These are phyloP conservation scores for Epinotia brunnichana DNA, from an alignment of 2,888 invertebrate species.

Conservation along the genomic window DNA sequence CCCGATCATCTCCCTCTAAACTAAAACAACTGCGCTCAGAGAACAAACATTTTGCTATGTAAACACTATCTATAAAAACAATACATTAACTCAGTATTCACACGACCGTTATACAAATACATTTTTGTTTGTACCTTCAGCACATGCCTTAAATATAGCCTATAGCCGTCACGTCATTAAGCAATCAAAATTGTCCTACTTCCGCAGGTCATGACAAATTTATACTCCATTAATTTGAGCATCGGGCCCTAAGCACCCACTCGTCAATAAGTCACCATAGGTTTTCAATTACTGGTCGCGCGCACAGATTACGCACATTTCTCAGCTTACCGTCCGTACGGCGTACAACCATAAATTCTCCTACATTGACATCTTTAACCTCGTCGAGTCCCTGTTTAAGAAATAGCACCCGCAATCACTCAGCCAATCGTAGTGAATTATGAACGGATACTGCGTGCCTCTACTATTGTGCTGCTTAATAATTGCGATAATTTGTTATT, in stretches of 20 bases:
- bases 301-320: conserved; percentile 43
- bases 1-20: conserved; percentile 21
- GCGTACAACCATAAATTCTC: conserved; percentile 40
- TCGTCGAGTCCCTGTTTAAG: conserved; percentile 41
- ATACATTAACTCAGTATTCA: not conserved
- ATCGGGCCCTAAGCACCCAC: conserved; percentile 29
- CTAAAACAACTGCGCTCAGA: conserved; percentile 16
- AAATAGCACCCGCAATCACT: conserved; percentile 43
- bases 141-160: not conserved
- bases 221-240: conserved; percentile 24
- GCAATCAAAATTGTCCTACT: conserved; percentile 22
- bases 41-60: conserved; percentile 12
- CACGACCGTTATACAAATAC: not conserved
- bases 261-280: conserved; percentile 42
- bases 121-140: not conserved
- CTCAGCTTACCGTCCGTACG: conserved; percentile 39
- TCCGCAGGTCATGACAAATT: conserved; percentile 36
- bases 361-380: conserved; percentile 42
- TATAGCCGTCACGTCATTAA: conserved; percentile 6
- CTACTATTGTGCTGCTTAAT: conserved; percentile 29
- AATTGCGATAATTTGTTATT: conserved; percentile 42
- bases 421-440: conserved; percentile 43
- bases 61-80: not conserved
- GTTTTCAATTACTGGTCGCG: conserved; percentile 40
- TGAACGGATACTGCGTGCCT: conserved; percentile 37